Conservation (phyloP, 2,888 invertebrate species). For the Camponotus fellah region DNA sequence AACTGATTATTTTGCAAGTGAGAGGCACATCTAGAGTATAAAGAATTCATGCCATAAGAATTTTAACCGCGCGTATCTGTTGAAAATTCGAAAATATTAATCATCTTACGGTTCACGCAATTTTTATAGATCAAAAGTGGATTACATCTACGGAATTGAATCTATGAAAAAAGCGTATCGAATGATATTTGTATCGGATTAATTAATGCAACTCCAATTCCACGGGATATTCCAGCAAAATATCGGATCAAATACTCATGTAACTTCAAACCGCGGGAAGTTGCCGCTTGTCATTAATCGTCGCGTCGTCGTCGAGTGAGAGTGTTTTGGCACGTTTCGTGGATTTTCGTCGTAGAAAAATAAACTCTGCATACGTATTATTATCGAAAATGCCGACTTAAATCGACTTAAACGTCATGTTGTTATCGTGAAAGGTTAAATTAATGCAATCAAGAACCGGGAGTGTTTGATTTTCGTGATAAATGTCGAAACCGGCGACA, state of each 20-base stretch:
- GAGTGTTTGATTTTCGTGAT: not conserved
- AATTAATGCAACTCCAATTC: not conserved
- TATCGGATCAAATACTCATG: not conserved
- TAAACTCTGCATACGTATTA: too few species aligned
- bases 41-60: not conserved
- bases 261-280: not conserved
- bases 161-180: not conserved
- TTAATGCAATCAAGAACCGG: not conserved
- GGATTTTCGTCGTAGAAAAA: too few species aligned
- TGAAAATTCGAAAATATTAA: not conserved
- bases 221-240: not conserved
- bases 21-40: not conserved
- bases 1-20: not conserved
- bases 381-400: not conserved
- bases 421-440: not conserved
- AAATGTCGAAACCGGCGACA: not conserved
- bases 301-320: not conserved
- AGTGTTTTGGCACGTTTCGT: not conserved
- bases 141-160: not conserved
- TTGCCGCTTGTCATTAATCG: not conserved
- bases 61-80: not conserved
- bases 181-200: not conserved
- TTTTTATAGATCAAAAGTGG: not conserved
- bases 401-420: not conserved
- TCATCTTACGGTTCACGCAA: not conserved